Percentiles rank a stretch among this genome's conserved stretches.
These are phyloP conservation scores for Bibio marci DNA, from an alignment of 2,888 invertebrate species.

Conservation along the genomic window DNA sequence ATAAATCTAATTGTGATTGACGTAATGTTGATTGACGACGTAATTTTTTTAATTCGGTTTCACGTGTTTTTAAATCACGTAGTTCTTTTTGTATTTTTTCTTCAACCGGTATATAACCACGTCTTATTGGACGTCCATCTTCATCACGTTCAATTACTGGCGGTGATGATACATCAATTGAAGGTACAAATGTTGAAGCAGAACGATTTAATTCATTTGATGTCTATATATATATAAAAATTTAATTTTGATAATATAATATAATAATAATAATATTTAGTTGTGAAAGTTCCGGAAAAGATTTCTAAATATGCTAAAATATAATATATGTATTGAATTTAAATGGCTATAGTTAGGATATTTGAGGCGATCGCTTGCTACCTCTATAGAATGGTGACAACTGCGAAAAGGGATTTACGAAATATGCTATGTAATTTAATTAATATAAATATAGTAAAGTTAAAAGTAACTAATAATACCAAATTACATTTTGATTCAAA, in stretches of 20 bases:
- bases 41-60: conserved; percentile 59
- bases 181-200: conserved; percentile 20
- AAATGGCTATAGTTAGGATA: too few relatives aligned
- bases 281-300: too few relatives aligned
- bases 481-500: too few relatives aligned
- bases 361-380: too few relatives aligned
- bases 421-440: too few relatives aligned
- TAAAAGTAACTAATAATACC: too few relatives aligned
- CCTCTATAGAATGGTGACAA: too few relatives aligned
- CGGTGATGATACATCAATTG: conserved; percentile 23
- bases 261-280: too few relatives aligned
- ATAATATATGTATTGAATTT: too few relatives aligned
- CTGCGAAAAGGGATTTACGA: too few relatives aligned
- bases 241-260: not conserved
- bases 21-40: conserved; percentile 34
- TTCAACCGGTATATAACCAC: conserved; percentile 70
- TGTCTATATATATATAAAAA: not conserved
- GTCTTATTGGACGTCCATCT: conserved; percentile 47
- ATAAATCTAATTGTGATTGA: conserved; percentile 43
- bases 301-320: too few relatives aligned
- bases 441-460: too few relatives aligned
- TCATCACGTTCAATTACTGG: conserved; percentile 35
- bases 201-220: conserved; percentile 17
- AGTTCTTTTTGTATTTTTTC: conserved; percentile 78
- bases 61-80: conserved; percentile 65